Evolutionary conservation across 1,140 invertebrate genomes (phyloP).

Genomic region (Dendroctonus valens): DNA sequence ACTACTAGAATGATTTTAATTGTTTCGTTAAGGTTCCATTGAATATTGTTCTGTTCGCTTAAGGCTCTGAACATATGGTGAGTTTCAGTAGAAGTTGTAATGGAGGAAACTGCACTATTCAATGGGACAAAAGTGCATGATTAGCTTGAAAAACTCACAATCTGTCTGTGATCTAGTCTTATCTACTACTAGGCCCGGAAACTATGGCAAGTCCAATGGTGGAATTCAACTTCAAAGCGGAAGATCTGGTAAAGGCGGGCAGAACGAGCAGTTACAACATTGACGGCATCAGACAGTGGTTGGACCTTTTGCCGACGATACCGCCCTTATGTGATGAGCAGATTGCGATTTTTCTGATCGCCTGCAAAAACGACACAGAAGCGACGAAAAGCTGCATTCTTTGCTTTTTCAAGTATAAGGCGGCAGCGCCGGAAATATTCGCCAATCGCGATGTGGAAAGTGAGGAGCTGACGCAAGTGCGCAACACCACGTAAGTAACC

Average conservation of each 20-base stretch:
- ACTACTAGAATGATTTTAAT: too few relatives aligned
- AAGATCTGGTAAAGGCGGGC: slow-evolving; percentile 35
- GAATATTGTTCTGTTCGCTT: too few relatives aligned
- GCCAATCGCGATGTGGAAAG: slow-evolving; percentile 50
- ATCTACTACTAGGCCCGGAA: too few relatives aligned
- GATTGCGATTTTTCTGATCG: slow-evolving; percentile 59
- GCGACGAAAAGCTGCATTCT: slow-evolving; percentile 58
- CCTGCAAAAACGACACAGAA: slow-evolving; percentile 58
- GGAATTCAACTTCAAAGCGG: slow-evolving; percentile 31
- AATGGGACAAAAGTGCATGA: too few relatives aligned
- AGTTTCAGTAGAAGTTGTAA: too few relatives aligned
- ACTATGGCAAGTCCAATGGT: background rate
- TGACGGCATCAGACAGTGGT: slow-evolving; percentile 40
- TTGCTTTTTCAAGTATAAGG: slow-evolving; percentile 57
- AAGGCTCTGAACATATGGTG: too few relatives aligned
- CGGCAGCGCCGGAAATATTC: slow-evolving; percentile 60
- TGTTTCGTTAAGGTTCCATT: too few relatives aligned
- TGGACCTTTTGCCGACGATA: slow-evolving; percentile 26
- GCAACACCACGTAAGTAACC: too few relatives aligned
- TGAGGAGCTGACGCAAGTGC: slow-evolving; percentile 32
- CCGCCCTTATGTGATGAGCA: slow-evolving; percentile 46
- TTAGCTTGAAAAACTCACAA: too few relatives aligned
- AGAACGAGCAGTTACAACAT: slow-evolving; percentile 34
- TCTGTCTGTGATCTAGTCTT: too few relatives aligned
- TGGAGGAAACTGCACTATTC: too few relatives aligned